These are phyloP conservation scores for Tetranychus cinnabarinus DNA, from an alignment of 1,140 invertebrate species.

Conservation along the genomic window DNA sequence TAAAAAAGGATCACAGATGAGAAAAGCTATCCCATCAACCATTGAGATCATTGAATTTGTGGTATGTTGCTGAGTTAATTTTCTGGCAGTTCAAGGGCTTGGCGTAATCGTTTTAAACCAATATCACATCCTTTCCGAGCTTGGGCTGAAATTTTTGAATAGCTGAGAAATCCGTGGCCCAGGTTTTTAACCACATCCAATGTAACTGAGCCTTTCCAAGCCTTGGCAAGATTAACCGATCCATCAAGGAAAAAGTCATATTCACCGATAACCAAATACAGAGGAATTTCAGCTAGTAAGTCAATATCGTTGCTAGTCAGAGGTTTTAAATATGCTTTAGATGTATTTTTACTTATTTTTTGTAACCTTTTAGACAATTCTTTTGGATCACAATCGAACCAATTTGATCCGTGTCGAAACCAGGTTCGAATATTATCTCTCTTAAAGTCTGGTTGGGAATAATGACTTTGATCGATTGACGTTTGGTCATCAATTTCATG, in stretches of 20 bases:
- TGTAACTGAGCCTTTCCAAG: neutral
- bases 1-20: too few relatives aligned
- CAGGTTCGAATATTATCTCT: neutral
- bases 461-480: neutral
- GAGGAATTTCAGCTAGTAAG: neutral
- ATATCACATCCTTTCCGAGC: neutral
- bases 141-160: neutral
- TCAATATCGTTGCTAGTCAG: neutral
- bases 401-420: neutral
- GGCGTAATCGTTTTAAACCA: neutral
- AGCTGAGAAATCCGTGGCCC: neutral
- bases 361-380: neutral
- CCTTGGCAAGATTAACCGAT: neutral
- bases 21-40: too few relatives aligned
- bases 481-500: neutral
- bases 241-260: neutral
- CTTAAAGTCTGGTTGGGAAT: neutral
- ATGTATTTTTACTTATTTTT: neutral
- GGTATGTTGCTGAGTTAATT: too few relatives aligned
- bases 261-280: neutral
- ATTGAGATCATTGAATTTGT: too few relatives aligned
- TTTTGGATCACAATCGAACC: neutral
- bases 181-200: neutral
- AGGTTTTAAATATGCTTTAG: neutral
- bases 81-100: neutral